A percentile compares a stretch with the other conserved stretches of the same genome.
phyloP scores from a whole-genome alignment of 2,888 invertebrate genomes.

The Acrobasis repandana region DNA sequence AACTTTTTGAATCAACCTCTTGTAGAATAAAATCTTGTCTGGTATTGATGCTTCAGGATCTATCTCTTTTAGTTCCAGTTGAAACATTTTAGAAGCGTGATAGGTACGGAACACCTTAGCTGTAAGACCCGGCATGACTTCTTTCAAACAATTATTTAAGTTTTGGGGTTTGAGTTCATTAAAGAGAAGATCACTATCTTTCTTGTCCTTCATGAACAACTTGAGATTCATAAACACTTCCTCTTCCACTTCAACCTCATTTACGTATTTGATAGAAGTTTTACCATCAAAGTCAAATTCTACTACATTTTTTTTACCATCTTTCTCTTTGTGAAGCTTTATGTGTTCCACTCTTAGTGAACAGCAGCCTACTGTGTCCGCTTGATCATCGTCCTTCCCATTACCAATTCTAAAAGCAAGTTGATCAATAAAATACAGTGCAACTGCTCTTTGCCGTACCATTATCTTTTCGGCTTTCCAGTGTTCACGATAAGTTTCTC shows the following conservation, averaged over 20 bases:
- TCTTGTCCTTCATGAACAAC: constrained; percentile 98
- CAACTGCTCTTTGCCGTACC: constrained; percentile 97
- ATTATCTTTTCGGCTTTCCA: constrained; percentile 99
- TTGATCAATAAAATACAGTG: constrained; percentile 99
- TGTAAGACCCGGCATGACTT: constrained; percentile 96
- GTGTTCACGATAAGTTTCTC: constrained; percentile 91
- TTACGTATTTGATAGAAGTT: constrained; percentile 93
- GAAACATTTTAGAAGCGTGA: constrained; percentile 99
- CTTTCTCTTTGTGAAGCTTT: constrained; percentile 91
- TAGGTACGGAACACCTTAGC: constrained; percentile 99
- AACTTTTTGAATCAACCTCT: constrained; percentile 98
- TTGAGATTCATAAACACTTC: constrained; percentile 98
- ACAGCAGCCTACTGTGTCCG: constrained; percentile 99
- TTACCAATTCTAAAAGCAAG: constrained; percentile 99
- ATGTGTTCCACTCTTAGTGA: constrained; percentile 98
- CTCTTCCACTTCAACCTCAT: constrained; percentile 98
- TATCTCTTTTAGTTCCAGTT: constrained; percentile 97
- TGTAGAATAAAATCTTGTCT: constrained; percentile 96
- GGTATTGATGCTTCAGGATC: constrained; percentile 89
- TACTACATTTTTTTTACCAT: constrained; percentile 95
- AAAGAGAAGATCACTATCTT: constrained; percentile 97
- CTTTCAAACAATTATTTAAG: constrained; percentile 98
- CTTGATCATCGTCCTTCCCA: constrained; percentile 99
- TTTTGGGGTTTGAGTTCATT: constrained; percentile 97
- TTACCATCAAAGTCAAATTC: constrained; percentile 99